Base-by-base conservation (phyloP, 2,888 invertebrate species). In the Pterostichus madidus region DNA sequence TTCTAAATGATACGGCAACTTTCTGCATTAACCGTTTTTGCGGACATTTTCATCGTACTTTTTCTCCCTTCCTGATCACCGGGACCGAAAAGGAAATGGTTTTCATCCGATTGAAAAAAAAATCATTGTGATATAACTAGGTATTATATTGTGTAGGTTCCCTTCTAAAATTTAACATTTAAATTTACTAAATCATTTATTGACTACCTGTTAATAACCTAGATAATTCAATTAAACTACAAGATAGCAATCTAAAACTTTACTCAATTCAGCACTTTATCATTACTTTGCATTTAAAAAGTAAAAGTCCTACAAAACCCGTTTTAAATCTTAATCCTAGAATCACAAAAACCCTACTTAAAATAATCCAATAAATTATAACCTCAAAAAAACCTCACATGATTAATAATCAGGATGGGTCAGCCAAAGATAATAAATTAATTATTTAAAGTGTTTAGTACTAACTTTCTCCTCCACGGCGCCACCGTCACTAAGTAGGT, bases 381-480 rank as follows among this genome's bases (percentile, higher is more conserved):
- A 32, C 35, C 11, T 31, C 35, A 64, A 35, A 35, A 24, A 15
- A 32, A 64, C 64, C n/a, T 35, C 35, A 10, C 13, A 32, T 32
- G 64, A 64, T 64, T 13, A 10, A 13, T 64, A 64, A 10, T 35
- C 31, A 49, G 31, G 80, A 71, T 80, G 71, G 80, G 80, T 71
- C 68, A 80, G 2, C 32, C 39, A 52, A 68, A 49, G 53, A 52
- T 80, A 24, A 39, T 39, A 39, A 39, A 39, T 39, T 39, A 68
- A 68, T 71, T 71, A 71, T 53, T 35, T 71, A 56, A 71, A 73
- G 68, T 68, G 71, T 80, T 73, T 80, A 80, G 46, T 80, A 17
- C 71, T 56, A 53, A 80, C 80, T 80, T 80, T 80, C 80, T 80
- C 71, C 71, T 53, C 24, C 17, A 56, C 61, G 73, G 80, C 80